phyloP scores from a whole-genome alignment of 2,888 invertebrate genomes.

The Anthrax anthrax region DNA sequence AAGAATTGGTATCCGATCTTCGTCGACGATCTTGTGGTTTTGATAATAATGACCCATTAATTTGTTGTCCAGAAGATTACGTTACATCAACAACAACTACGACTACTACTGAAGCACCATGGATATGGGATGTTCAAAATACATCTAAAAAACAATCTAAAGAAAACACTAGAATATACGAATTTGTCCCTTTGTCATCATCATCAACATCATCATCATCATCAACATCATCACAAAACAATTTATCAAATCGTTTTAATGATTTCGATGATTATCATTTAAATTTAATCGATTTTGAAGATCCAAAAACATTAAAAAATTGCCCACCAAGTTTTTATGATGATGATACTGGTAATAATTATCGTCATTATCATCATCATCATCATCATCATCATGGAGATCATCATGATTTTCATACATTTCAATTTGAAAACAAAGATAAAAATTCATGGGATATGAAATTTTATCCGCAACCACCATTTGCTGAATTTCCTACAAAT shows the following conservation, averaged over 20 bases:
- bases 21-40: constrained; percentile 24
- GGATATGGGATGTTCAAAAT: constrained; percentile 22
- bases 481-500: neutral
- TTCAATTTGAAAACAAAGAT: too few species aligned
- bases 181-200: too few species aligned
- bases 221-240: neutral
- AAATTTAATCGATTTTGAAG: constrained; percentile 23
- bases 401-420: too few species aligned
- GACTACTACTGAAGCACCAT: constrained; percentile 16
- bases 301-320: constrained; percentile 24
- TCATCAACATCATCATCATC: too few species aligned
- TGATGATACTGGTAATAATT: constrained; percentile 13
- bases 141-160: neutral
- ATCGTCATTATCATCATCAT: neutral
- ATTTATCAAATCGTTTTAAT: neutral
- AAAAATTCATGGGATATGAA: constrained; percentile 1
- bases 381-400: neutral
- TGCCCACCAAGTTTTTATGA: constrained; percentile 24
- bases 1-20: constrained; percentile 17
- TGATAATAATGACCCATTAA: constrained; percentile 19
- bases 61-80: constrained; percentile 20
- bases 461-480: neutral
- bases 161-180: too few species aligned
- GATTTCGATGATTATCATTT: constrained; percentile 9
- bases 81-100: neutral